phyloP scores from a whole-genome alignment of 1,140 invertebrate species.

The Holotrichia oblita region DNA sequence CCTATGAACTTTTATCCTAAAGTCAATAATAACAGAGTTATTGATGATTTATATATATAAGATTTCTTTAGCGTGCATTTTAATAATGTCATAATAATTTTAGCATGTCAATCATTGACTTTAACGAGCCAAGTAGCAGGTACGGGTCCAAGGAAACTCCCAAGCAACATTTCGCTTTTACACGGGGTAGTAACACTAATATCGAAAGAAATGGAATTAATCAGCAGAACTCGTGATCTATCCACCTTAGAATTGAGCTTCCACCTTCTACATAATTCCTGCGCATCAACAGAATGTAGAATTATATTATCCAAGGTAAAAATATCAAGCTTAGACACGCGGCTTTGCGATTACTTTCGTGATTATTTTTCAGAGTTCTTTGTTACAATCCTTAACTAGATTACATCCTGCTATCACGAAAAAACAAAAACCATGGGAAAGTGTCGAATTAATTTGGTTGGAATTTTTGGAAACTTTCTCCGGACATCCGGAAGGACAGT shows the following conservation, averaged over 20 bases:
- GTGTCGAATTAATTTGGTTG: conserved; percentile 61
- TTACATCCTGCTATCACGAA: conserved; percentile 62
- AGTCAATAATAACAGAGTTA: too few relatives aligned
- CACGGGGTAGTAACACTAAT: conserved; percentile 63
- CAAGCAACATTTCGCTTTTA: conserved; percentile 64
- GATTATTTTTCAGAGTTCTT: conserved; percentile 52
- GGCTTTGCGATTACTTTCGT: too few relatives aligned
- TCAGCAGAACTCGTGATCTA: conserved; percentile 61
- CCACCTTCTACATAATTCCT: conserved; percentile 63
- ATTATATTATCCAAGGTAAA: conserved; percentile 64
- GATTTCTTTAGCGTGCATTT: too few relatives aligned
- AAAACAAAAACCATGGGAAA: conserved; percentile 60
- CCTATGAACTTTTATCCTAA: too few relatives aligned
- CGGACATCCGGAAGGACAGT: conserved; percentile 60
- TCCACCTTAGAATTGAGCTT: conserved; percentile 62
- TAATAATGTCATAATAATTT: too few relatives aligned
- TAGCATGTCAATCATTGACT: conserved; percentile 64
- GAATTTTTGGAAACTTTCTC: conserved; percentile 62
- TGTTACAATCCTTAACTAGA: conserved; percentile 60
- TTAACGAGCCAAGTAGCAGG: conserved; percentile 65
- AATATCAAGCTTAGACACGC: too few relatives aligned
- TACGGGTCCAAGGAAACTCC: conserved; percentile 63
- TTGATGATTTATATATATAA: too few relatives aligned
- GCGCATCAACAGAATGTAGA: conserved; percentile 64
- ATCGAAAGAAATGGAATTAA: conserved; percentile 63